Base-by-base conservation (phyloP, 1,140 invertebrate species). In the Drosophila nasuta region DNA sequence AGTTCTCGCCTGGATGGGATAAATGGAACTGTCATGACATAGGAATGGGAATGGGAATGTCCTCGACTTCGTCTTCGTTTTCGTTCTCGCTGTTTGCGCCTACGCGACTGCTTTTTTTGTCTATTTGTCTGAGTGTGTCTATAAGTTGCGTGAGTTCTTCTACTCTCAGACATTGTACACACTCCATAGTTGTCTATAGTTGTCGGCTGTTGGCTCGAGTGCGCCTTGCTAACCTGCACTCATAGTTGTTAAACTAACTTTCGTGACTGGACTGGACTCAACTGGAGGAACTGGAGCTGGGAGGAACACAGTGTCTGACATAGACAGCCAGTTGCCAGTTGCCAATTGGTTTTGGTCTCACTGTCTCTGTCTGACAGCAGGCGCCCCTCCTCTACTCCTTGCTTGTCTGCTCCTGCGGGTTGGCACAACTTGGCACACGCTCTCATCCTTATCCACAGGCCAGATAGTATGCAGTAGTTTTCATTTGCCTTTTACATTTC, bases 401-500 rank as follows among this genome's bases (percentile, higher is more conserved):
- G 17, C 20, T 20, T 20, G 20, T 20, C 20, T 20, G 20, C 20
- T 25, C 20, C 20, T 25, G 20, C 20, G 20, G 20, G 81, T 69
- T 80, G 77, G 80, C 83, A 77, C 82, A 41, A 72, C 74, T 60
- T 77, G 56, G 69, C 82, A 82, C 75, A 79, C 75, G 62, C 68
- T 73, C 60, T 69, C 15, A 25, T 38, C 15, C 65, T 17, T 13
- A 52, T 64, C 20, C 64, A 64, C 35, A 13, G 49, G 35, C 35
- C 33, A 72, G 64, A 63, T 74, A 83, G 41, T 43, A 6, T 79
- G 79, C 79, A 72, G 78, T 89, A 82, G 82, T 81, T 89, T 25
- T 89, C 81, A 85, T 89, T 87, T 89, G 85, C 81, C 78, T 89
- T 89, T 89, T 81, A 89, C 81, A 89, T 89, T 89, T 89, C 85